Percentiles rank a stretch among this genome's conserved stretches.
phyloP scores from a whole-genome alignment of 2,797 vertebrate genomes.

The Pantherophis alleghaniensis region DNA sequence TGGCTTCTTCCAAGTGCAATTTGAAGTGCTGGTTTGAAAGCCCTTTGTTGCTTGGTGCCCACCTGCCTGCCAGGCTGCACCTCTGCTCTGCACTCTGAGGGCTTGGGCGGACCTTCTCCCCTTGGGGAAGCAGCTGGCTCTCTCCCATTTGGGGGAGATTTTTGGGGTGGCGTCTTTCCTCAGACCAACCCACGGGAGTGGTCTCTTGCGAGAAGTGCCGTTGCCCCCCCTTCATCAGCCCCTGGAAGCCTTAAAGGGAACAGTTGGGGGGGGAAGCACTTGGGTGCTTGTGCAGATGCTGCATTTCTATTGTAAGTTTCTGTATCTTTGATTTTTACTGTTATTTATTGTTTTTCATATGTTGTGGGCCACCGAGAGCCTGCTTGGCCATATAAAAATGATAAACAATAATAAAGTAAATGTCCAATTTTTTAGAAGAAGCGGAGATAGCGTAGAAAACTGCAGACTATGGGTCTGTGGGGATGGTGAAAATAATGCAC shows the following conservation, averaged over 20 bases:
- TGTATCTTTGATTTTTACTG: neutral
- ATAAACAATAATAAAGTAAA: neutral
- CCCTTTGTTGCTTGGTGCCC: neutral
- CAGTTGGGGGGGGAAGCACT: neutral
- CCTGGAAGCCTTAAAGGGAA: neutral
- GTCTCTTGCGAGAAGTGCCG: neutral
- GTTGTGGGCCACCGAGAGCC: neutral
- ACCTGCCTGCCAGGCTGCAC: neutral
- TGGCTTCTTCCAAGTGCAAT: neutral
- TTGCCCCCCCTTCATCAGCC: neutral
- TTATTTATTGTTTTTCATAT: neutral
- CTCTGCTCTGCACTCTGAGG: neutral
- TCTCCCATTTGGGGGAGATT: neutral
- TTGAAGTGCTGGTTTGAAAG: neutral
- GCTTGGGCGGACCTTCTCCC: neutral
- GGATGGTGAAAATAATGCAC: neutral
- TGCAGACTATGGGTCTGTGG: neutral
- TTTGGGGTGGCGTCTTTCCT: neutral
- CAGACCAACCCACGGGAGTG: neutral
- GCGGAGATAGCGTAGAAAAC: neutral
- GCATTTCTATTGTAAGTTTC: neutral
- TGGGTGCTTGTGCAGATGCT: neutral
- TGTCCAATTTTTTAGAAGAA: neutral
- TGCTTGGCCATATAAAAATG: neutral
- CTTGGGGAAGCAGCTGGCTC: neutral